Percentiles rank a stretch among this genome's conserved stretches.
These are phyloP conservation scores for Entelurus aequoreus DNA, from an alignment of 2,113 vertebrate species.

Conservation along the genomic window DNA sequence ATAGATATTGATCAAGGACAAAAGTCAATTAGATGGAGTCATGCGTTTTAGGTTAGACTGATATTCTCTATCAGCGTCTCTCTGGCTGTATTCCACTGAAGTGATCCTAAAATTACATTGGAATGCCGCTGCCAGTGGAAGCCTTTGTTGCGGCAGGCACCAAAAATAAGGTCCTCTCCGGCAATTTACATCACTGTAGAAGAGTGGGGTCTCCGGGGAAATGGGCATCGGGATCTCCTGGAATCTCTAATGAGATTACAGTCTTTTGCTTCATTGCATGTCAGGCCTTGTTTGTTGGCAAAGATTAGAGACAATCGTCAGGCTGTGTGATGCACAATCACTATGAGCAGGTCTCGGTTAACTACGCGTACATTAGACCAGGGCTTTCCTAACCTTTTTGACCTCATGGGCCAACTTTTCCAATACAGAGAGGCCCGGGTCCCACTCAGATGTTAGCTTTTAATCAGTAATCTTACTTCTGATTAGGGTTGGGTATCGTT, in stretches of 20 bases:
- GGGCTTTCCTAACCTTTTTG: no score
- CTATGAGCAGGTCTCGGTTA: constrained; percentile 23
- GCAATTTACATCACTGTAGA: constrained; percentile 68
- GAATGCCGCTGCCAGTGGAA: constrained; percentile 21
- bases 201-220: constrained; percentile 62
- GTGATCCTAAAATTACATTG: constrained; percentile 46
- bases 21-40: constrained; percentile 65
- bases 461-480: no score
- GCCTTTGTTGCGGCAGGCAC: constrained; percentile 60
- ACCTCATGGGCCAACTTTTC: no score
- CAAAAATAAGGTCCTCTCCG: constrained; percentile 66
- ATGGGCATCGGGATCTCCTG: constrained; percentile 61
- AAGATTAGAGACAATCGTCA: constrained; percentile 71
- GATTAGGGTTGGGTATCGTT: no score
- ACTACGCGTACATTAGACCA: constrained; percentile 39
- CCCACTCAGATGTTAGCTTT: no score
- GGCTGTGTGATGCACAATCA: constrained; percentile 40
- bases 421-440: no score
- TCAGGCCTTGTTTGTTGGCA: constrained; percentile 72
- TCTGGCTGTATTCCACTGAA: constrained; percentile 28
- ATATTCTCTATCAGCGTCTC: constrained; percentile 42
- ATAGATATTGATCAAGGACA: constrained; percentile 66
- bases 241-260: constrained; percentile 78
- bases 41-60: constrained; percentile 43
- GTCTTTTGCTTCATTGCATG: constrained; percentile 71